Conservation (phyloP, 2,888 invertebrate genomes). For the Leptodirus hochenwartii region DNA sequence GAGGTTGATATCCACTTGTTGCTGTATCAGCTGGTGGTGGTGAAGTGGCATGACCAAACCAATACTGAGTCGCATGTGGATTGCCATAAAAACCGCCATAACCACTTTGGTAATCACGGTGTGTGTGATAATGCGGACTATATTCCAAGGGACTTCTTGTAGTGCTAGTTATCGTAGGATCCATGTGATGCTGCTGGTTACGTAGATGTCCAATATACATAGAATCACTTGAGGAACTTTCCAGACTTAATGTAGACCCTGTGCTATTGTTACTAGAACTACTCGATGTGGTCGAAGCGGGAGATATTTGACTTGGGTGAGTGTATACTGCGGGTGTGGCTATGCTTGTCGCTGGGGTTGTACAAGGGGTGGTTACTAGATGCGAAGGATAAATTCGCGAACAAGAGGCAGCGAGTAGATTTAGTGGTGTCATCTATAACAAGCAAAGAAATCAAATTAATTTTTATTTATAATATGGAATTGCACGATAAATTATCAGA, state of each 20-base stretch:
- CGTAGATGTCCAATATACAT: no score
- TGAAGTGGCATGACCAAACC: constrained; percentile 26
- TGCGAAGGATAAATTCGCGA: constrained; percentile 22
- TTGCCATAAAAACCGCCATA: constrained; percentile 16
- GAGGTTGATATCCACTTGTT: constrained; percentile 25
- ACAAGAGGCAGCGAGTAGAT: constrained; percentile 24
- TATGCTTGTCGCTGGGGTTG: no score
- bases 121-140: constrained; percentile 21
- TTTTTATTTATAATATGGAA: no score
- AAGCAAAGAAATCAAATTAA: no score
- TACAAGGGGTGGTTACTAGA: no score
- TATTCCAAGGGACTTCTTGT: constrained; percentile 22
- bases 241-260: constrained; percentile 20
- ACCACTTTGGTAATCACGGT: constrained; percentile 14
- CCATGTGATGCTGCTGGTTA: no score
- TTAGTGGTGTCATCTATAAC: constrained; percentile 24
- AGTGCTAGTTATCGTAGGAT: no score
- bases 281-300: constrained; percentile 21
- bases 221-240: no score
- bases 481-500: no score
- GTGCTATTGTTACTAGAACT: constrained; percentile 24
- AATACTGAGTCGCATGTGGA: constrained; percentile 23
- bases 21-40: constrained; percentile 24
- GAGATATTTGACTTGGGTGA: constrained; percentile 21
- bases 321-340: constrained; percentile 11